Evolutionary conservation across 2,888 invertebrate genomes (phyloP).

Genomic region (Platerodrilus igneus): DNA sequence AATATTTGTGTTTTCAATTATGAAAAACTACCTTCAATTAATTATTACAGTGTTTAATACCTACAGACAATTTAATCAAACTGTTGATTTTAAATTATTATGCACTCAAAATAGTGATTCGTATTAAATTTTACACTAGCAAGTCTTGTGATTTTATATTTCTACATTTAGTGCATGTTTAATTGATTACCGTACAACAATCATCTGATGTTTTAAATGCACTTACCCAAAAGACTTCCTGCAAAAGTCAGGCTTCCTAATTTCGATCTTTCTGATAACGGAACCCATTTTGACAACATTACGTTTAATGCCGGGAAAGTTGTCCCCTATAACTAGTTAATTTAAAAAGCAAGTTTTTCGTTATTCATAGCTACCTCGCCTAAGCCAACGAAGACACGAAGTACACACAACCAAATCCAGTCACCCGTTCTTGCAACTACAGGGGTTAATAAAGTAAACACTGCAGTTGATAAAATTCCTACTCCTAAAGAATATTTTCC

Average conservation of each 20-base stretch:
- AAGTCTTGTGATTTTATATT: not conserved
- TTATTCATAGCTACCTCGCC: slow-evolving; percentile 61
- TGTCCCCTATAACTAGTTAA: slow-evolving; percentile 50
- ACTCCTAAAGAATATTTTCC: slow-evolving; percentile 80
- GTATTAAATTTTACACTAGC: no score
- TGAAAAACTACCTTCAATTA: no score
- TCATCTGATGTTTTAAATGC: no score
- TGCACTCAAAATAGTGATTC: no score
- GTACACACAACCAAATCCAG: slow-evolving; percentile 60
- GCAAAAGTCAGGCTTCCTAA: slow-evolving; percentile 59
- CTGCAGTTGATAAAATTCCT: slow-evolving; percentile 76
- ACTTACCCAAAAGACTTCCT: slow-evolving; percentile 54
- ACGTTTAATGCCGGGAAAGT: slow-evolving; percentile 59
- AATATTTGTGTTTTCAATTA: no score
- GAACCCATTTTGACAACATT: slow-evolving; percentile 57
- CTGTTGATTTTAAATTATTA: no score
- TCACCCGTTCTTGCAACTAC: slow-evolving; percentile 63
- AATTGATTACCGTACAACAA: not conserved
- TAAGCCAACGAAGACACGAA: slow-evolving; percentile 63
- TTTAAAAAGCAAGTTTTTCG: no score
- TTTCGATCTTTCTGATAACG: slow-evolving; percentile 54
- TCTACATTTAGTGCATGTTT: not conserved
- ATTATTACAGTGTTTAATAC: no score
- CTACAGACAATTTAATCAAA: no score
- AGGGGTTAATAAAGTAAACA: slow-evolving; percentile 79